phyloP scores from a whole-genome alignment of 2,113 vertebrate genomes.

The Paradisaea rubra region DNA sequence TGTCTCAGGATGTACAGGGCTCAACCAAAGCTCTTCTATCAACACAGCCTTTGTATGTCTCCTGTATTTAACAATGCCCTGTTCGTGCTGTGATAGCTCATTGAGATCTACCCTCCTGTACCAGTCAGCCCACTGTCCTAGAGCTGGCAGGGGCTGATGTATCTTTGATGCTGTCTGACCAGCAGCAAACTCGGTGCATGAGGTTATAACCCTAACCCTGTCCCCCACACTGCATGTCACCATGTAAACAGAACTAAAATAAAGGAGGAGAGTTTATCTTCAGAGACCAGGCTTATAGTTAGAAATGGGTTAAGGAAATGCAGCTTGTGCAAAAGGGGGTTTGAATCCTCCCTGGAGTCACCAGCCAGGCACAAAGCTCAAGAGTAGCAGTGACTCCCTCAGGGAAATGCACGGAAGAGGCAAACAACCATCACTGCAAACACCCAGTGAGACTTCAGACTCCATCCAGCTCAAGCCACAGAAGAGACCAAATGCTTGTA shows the following conservation, averaged over 20 bases:
- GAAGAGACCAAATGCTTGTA: not conserved
- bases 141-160: not conserved
- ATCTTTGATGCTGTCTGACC: not conserved
- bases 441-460: not conserved
- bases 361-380: not conserved
- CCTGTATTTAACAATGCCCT: not conserved
- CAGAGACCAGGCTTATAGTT: not conserved
- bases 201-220: not conserved
- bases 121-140: not conserved
- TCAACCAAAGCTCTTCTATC: not conserved
- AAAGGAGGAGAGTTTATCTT: not conserved
- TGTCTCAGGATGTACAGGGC: not conserved
- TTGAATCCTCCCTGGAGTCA: not conserved
- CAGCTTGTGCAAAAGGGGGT: not conserved
- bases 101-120: not conserved
- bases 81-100: not conserved
- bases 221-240: rapidly evolving
- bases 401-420: not conserved
- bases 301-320: not conserved
- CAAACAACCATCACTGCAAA: not conserved
- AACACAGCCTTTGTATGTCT: not conserved
- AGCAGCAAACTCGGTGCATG: not conserved
- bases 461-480: not conserved
- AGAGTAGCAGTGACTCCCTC: not conserved
- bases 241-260: not conserved